These are phyloP conservation scores for Enteromius unitaeniatus DNA, from an alignment of 2,797 vertebrate genomes.

Conservation along the genomic window DNA sequence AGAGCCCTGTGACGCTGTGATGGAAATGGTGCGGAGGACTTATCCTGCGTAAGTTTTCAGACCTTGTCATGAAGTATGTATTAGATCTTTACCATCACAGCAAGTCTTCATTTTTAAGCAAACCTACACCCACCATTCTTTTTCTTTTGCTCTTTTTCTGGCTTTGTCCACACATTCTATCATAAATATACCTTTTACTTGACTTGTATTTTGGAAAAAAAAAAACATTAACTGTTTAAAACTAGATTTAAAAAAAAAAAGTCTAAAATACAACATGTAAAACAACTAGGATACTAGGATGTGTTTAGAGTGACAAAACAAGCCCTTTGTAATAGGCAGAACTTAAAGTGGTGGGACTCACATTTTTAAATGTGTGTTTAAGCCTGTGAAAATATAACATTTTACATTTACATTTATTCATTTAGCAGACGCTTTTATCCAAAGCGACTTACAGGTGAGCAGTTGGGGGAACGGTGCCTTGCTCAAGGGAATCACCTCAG, in stretches of 20 bases:
- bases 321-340: not conserved
- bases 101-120: conserved; percentile 20
- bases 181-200: not conserved
- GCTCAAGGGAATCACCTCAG: too few species aligned
- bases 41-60: conserved; percentile 23
- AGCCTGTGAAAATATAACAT: not conserved
- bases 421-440: too few species aligned
- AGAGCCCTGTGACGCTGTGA: conserved; percentile 44
- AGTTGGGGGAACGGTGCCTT: too few species aligned
- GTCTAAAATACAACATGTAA: not conserved
- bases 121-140: not conserved
- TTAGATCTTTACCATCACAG: conserved; percentile 48
- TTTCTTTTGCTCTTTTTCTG: not conserved
- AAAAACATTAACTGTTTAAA: not conserved
- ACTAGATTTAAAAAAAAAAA: not conserved
- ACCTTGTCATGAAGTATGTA: conserved; percentile 56
- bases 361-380: not conserved
- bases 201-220: not conserved
- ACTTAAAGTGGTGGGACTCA: not conserved
- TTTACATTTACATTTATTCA: too few species aligned
- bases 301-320: not conserved
- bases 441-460: too few species aligned
- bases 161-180: not conserved
- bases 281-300: not conserved
- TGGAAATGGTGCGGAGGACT: conserved; percentile 32